These are phyloP conservation scores for Calameuta filiformis DNA, from an alignment of 2,888 invertebrate species.

Conservation along the genomic window DNA sequence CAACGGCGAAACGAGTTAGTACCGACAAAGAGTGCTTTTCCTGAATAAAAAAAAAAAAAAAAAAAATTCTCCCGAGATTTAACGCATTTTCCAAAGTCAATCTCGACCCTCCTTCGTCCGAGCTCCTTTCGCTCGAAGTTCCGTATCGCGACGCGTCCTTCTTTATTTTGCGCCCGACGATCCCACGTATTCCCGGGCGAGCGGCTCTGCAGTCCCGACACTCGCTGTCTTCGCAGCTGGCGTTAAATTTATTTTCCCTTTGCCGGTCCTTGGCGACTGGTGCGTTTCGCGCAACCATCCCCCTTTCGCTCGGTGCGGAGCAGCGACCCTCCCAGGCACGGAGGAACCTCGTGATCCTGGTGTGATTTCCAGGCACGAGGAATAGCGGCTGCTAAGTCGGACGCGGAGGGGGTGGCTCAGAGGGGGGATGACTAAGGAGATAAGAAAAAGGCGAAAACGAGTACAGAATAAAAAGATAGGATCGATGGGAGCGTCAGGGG, in stretches of 20 bases:
- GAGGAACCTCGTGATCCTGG: not conserved
- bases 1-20: not conserved
- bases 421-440: not conserved
- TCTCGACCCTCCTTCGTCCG: not conserved
- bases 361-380: not conserved
- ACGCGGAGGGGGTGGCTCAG: not conserved
- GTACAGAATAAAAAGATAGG: not conserved
- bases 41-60: not conserved
- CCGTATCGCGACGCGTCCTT: not conserved
- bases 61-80: not conserved
- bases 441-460: not conserved
- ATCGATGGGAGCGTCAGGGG: too few relatives aligned
- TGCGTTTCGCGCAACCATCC: not conserved
- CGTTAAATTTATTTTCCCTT: conserved; percentile 4
- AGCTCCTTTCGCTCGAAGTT: not conserved
- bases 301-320: not conserved
- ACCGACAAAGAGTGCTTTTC: not conserved
- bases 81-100: not conserved
- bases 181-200: not conserved
- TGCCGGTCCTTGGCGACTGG: not conserved
- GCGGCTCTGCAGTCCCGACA: not conserved
- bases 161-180: not conserved
- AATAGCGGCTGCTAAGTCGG: not conserved
- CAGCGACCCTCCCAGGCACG: not conserved
- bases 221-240: conserved; percentile 4